phyloP scores from a whole-genome alignment of 2,797 vertebrate species.

The Lacerta bilineata region DNA sequence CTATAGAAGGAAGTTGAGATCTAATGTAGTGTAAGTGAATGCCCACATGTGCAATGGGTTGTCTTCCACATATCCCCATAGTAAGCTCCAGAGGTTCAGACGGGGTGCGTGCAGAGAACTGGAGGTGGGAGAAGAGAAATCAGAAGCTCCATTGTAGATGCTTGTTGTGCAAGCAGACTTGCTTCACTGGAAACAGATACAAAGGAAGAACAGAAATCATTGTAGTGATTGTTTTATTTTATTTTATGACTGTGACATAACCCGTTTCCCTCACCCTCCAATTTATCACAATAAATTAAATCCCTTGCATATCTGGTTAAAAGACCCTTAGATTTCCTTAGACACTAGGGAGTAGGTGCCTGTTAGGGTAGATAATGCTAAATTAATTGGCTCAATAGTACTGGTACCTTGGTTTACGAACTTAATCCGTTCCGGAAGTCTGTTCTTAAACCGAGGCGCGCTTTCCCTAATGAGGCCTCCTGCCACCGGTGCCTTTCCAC shows the following conservation, averaged over 20 bases:
- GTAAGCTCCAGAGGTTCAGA: no score
- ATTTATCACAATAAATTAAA: background rate
- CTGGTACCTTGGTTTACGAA: background rate
- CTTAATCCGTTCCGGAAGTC: no score
- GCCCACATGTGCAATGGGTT: background rate
- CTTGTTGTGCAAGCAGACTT: no score
- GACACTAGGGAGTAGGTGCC: background rate
- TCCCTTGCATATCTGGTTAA: conserved; percentile 7
- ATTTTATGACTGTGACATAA: no score
- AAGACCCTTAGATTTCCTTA: background rate
- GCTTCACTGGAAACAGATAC: background rate
- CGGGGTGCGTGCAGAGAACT: no score
- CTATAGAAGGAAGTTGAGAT: background rate
- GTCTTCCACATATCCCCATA: no score
- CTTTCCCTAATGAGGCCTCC: no score
- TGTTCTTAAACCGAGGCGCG: no score
- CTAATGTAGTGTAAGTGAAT: background rate
- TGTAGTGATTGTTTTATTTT: background rate
- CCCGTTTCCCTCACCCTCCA: no score
- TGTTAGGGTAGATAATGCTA: background rate
- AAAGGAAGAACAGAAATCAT: background rate
- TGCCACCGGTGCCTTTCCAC: no score
- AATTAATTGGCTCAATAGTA: background rate
- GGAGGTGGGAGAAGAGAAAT: no score
- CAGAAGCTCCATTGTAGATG: no score